Evolutionary conservation across 2,797 vertebrate genomes (phyloP), one percentile per base, ranked within the genome.

Genomic region (Onychomys leucogaster): DNA sequence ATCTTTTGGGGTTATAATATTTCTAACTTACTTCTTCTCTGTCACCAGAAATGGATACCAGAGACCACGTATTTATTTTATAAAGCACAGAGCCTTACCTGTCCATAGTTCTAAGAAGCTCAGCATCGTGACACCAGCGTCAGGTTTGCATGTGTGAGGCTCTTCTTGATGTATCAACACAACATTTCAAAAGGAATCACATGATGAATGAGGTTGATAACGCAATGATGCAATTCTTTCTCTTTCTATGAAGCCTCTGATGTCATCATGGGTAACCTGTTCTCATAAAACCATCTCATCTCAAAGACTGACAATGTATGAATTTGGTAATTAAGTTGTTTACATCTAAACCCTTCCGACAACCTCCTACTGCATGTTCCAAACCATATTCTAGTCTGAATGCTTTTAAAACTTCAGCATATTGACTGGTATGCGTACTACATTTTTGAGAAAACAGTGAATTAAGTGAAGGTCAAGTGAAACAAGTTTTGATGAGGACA

Each of bases 211-310:
- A 29, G 5, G 12, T 21, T 41, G 7, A 14, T 5, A 21, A n/a
- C 12, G 43, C 12, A 52, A 12, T 73, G 46, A 12, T 73, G 2
- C 49, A 17, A 21, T 73, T 43, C 5, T 88, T 41, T 71, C 6
- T 19, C 4, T 19, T 41, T n/a, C 16, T 23, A 12, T 4, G 1
- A 75, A 32, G 27, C 2, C 69, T 73, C 14, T 57, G 17, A 13
- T 8, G 11, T 13, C 6, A 0, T 0, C 52, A 37, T 43, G 0
- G 5, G 37, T 21, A 14, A 13, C 37, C 21, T 16, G 29, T 11
- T 43, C 1, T 29, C 13, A 88, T 41, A 29, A 75, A 21, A 1
- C 27, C 37, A 75, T 32, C 19, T 61, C 23, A 43, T 46, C 16
- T 4, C 55, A 61, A 61, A 34, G 37, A 25, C 2, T 57, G 16